Percentiles rank a stretch among this genome's conserved stretches.
Evolutionary conservation across 2,888 invertebrate genomes (phyloP).

Genomic region (Tetrapedia diversipes): DNA sequence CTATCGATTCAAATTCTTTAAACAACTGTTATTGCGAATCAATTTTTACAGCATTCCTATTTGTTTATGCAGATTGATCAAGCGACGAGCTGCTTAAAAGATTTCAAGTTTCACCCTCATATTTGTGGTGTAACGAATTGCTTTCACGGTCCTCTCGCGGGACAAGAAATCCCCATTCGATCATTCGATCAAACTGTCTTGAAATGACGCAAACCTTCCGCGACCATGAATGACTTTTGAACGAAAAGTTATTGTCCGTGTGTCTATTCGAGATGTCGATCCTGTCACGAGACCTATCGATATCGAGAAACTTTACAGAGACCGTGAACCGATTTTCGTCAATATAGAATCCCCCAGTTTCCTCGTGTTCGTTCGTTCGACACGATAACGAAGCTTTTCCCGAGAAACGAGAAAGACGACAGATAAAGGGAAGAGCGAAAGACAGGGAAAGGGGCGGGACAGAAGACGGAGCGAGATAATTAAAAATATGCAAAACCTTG

Average conservation of each 20-base stretch:
- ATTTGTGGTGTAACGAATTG: constrained; percentile 11
- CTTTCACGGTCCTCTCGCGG: not conserved
- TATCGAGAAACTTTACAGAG: constrained; percentile 9
- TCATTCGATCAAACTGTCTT: constrained; percentile 19
- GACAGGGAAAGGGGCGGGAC: not conserved
- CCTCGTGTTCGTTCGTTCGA: not conserved
- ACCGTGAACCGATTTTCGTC: constrained; percentile 25
- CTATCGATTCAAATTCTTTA: too few relatives aligned
- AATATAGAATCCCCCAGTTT: constrained; percentile 4
- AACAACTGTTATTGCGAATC: too few relatives aligned
- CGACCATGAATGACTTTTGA: constrained; percentile 11
- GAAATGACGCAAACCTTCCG: constrained; percentile 6
- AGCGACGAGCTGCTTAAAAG: too few relatives aligned
- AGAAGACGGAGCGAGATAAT: not conserved
- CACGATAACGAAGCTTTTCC: constrained; percentile 16
- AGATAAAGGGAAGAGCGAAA: not conserved
- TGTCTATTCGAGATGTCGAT: constrained; percentile 7
- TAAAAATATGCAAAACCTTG: constrained; percentile 13
- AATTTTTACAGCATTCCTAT: too few relatives aligned
- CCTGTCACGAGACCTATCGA: constrained; percentile 1
- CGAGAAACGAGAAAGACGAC: not conserved
- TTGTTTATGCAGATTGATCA: not conserved
- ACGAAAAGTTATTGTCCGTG: constrained; percentile 24
- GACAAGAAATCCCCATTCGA: constrained; percentile 19
- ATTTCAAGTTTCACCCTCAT: too few relatives aligned